Evolutionary conservation across 2,888 invertebrate species (phyloP).

Genomic region (Torymus tubicola): DNA sequence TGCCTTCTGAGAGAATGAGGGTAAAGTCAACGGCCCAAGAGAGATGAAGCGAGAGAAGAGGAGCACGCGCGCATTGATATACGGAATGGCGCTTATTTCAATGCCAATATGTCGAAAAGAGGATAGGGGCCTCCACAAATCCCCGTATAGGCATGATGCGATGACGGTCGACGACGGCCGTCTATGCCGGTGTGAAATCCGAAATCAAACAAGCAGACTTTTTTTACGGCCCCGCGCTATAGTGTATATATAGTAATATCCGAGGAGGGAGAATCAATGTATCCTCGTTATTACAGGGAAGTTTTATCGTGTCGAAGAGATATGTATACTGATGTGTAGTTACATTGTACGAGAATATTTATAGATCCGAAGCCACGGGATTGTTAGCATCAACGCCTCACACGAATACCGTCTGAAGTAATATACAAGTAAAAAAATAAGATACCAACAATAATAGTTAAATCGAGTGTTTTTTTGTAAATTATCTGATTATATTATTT

Average conservation of each 20-base stretch:
- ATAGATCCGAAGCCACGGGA: too few species aligned
- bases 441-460: too few species aligned
- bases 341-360: neutral
- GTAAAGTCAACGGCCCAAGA: conserved; percentile 26
- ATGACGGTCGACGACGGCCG: neutral
- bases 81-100: conserved; percentile 45
- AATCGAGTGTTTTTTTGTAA: too few species aligned
- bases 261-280: neutral
- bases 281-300: neutral
- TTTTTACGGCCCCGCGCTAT: conserved; percentile 14
- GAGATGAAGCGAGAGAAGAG: neutral
- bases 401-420: too few species aligned
- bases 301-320: neutral
- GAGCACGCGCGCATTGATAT: conserved; percentile 34
- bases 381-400: too few species aligned
- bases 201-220: conserved; percentile 32
- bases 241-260: conserved; percentile 6
- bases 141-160: neutral
- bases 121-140: conserved; percentile 49
- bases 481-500: too few species aligned
- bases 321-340: neutral
- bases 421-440: too few species aligned
- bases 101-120: conserved; percentile 41
- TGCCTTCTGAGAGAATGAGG: conserved; percentile 40
- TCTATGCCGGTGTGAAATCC: conserved; percentile 42